A percentile compares a stretch with the other conserved stretches of the same genome.
These are phyloP conservation scores for Hippopotamus amphibius DNA, from an alignment of 2,113 vertebrate species.

Conservation along the genomic window DNA sequence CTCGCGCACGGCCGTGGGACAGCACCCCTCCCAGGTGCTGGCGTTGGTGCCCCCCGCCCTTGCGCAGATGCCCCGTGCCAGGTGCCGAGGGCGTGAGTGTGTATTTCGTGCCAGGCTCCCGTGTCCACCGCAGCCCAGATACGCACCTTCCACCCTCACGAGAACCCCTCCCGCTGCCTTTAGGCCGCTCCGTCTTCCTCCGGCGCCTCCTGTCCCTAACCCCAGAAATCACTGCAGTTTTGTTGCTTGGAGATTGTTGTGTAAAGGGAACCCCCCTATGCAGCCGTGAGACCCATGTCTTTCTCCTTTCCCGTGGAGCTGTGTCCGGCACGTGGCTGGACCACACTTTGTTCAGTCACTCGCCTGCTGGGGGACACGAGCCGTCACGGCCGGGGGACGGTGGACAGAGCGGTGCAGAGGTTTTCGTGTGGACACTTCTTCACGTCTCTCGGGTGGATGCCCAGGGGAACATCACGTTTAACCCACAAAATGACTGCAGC, in stretches of 20 bases:
- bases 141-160: fast-evolving
- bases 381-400: fast-evolving
- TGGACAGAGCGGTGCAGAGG: background rate
- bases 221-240: background rate
- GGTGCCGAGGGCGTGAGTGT: background rate
- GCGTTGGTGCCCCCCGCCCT: no score
- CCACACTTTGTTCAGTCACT: background rate
- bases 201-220: background rate
- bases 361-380: fast-evolving
- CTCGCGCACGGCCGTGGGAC: fast-evolving
- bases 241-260: background rate
- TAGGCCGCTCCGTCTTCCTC: background rate
- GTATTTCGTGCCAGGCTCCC: fast-evolving
- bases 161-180: background rate
- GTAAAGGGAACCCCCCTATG: fast-evolving
- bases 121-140: fast-evolving
- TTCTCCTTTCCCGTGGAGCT: fast-evolving
- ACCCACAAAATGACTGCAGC: background rate
- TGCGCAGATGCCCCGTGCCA: background rate
- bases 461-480: background rate
- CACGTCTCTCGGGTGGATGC: fast-evolving
- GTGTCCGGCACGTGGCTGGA: background rate
- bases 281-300: background rate
- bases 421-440: background rate
- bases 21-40: background rate